Evolutionary conservation across 2,797 vertebrate species (phyloP).

Genomic region (Cuniculus paca): DNA sequence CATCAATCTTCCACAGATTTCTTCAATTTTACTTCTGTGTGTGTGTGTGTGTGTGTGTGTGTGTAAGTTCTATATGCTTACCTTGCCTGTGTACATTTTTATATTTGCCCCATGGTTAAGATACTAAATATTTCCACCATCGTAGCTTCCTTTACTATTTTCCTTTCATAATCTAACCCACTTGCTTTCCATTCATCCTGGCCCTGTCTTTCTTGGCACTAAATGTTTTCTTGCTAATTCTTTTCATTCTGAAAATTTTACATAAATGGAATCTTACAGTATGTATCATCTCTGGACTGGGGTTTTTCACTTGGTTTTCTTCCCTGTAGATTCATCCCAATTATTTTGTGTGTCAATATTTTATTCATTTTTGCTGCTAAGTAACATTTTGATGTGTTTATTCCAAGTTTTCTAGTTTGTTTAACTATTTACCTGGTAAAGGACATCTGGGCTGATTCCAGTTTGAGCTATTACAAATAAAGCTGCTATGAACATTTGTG

Average conservation of each 20-base stretch:
- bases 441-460: not conserved
- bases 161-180: not conserved
- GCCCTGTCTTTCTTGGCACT: not conserved
- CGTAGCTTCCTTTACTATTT: not conserved
- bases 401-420: not conserved
- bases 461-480: constrained; percentile 26
- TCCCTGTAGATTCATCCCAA: not conserved
- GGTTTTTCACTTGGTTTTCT: constrained; percentile 2
- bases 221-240: not conserved
- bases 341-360: not conserved
- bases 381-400: not conserved
- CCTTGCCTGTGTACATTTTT: not conserved
- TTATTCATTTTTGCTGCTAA: constrained; percentile 38
- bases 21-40: not conserved
- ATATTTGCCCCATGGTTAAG: not conserved
- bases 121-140: not conserved
- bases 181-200: not conserved
- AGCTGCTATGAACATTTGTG: constrained; percentile 6
- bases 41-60: not conserved
- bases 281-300: not conserved
- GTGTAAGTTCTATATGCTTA: not conserved
- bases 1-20: not conserved
- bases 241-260: constrained; percentile 23
- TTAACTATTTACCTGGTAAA: constrained; percentile 41
- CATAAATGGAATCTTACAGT: not conserved